These are phyloP conservation scores for Diaperis boleti DNA, from an alignment of 2,888 invertebrate species.

Conservation along the genomic window DNA sequence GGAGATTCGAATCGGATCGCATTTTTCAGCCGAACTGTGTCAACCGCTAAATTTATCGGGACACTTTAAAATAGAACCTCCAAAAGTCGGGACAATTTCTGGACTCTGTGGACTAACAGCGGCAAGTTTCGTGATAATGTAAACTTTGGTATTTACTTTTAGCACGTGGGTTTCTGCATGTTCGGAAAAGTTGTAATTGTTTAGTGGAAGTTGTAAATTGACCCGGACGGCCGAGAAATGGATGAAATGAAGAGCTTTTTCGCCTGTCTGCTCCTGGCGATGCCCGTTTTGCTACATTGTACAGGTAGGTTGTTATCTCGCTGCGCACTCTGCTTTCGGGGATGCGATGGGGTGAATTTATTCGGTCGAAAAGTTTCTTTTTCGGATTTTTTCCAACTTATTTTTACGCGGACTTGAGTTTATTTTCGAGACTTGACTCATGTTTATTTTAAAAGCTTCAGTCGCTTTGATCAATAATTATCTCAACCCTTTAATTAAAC, in stretches of 20 bases:
- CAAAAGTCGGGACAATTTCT: slow-evolving; percentile 33
- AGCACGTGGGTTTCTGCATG: slow-evolving; percentile 42
- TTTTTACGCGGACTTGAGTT: slow-evolving; percentile 7
- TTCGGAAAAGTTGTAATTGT: slow-evolving; percentile 21
- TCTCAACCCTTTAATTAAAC: slow-evolving; percentile 6
- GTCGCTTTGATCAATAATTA: slow-evolving; percentile 20
- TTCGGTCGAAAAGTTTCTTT: slow-evolving; percentile 9
- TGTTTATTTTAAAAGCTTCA: slow-evolving; percentile 29
- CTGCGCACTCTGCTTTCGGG: slow-evolving; percentile 1
- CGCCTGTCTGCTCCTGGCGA: slow-evolving; percentile 37
- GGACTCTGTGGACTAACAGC: slow-evolving; percentile 21
- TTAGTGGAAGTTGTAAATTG: slow-evolving; percentile 17
- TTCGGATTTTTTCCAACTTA: slow-evolving; percentile 17
- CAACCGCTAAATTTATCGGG: slow-evolving; percentile 47
- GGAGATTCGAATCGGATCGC: not conserved
- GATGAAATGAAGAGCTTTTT: slow-evolving; percentile 33
- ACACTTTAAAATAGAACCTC: slow-evolving; percentile 50
- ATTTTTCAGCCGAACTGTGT: slow-evolving; percentile 41
- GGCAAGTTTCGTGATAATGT: slow-evolving; percentile 40
- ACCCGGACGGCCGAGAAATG: slow-evolving; percentile 34
- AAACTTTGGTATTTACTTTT: slow-evolving; percentile 41
- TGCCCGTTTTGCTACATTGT: slow-evolving; percentile 36
- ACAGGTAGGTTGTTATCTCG: slow-evolving; percentile 33
- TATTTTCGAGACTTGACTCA: slow-evolving; percentile 32
- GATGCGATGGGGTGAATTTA: slow-evolving; percentile 7